phyloP scores from a whole-genome alignment of 2,797 vertebrate species.

The Etheostoma perlongum region DNA sequence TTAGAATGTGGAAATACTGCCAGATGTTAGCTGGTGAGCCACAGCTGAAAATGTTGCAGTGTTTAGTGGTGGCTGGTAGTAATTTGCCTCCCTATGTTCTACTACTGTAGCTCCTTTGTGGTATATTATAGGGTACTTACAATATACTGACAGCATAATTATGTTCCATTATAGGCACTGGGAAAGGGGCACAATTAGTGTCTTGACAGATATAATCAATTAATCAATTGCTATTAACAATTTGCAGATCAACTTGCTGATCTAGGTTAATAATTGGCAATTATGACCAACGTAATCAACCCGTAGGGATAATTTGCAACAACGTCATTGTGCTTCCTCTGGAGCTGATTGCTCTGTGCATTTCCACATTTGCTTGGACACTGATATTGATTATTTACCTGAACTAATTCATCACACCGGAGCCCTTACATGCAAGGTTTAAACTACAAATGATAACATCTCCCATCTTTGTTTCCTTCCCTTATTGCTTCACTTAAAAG shows the following conservation, averaged over 20 bases:
- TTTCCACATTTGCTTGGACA: slow-evolving; percentile 41
- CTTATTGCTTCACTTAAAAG: slow-evolving; percentile 85
- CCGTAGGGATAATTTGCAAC: slow-evolving; percentile 55
- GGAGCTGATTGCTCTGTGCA: slow-evolving; percentile 20
- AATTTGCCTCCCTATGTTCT: slow-evolving; percentile 62
- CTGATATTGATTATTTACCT: slow-evolving; percentile 57
- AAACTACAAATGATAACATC: slow-evolving; percentile 5
- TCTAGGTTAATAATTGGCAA: slow-evolving; percentile 74
- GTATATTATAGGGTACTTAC: slow-evolving; percentile 65
- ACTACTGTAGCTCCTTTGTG: slow-evolving; percentile 31
- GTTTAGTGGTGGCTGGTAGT: slow-evolving; percentile 51
- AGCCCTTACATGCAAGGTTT: background rate
- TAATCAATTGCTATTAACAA: slow-evolving; percentile 79
- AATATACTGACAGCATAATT: slow-evolving; percentile 72
- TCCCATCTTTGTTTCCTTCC: slow-evolving; percentile 52
- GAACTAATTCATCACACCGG: slow-evolving; percentile 50
- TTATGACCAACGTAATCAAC: slow-evolving; percentile 71
- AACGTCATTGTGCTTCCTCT: slow-evolving; percentile 34
- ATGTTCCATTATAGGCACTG: slow-evolving; percentile 61
- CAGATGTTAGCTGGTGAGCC: slow-evolving; percentile 38
- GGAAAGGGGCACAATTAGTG: slow-evolving; percentile 70
- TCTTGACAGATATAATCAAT: slow-evolving; percentile 74
- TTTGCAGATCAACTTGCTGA: slow-evolving; percentile 69
- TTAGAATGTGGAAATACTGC: slow-evolving; percentile 32
- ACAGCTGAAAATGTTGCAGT: slow-evolving; percentile 30